Base-by-base conservation (phyloP, 64 coral and sea anemone genomes). In the Trachythela sp. region DNA sequence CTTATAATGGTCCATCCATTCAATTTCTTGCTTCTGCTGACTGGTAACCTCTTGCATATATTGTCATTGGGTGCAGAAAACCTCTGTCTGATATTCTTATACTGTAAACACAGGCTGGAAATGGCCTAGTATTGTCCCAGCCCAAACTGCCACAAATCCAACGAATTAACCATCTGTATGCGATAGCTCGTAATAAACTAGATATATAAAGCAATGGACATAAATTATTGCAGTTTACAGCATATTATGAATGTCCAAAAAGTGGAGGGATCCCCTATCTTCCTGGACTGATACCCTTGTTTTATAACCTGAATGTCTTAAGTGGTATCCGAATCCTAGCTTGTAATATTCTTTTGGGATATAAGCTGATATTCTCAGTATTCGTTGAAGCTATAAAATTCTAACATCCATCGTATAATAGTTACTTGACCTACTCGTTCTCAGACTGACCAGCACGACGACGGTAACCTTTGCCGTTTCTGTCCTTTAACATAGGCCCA, bases 141-240 rank as follows among this genome's bases (percentile, higher is more conserved):
- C 75, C 75, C 75, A 80, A 34, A 36, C 38, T 80, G 75, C 75
- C 75, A 80, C 75, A 80, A 80, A 80, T 80, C 75, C 75, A 80
- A 36, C 38, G 75, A 29, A 80, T 80, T 80, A 80, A 13, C 75
- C 75, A 80, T 80, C 75, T 80, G 75, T 80, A 80, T 37, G 27
- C 75, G 33, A 80, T 36, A 80, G 75, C 75, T 80, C 75, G 75
- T 80, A 80, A 80, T 80, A 80, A 80, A 80, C 75, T 80, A 37
- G 3, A 80, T n/a, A 22, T 34, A 80, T 0, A 80, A 36, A 80
- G 20, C 49, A 52, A 15, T 52, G 49, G 13, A 11, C 22, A 15
- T 52, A 52, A n/a, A n/a, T n/a, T n/a, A n/a, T n/a, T n/a, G n/a
- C n/a, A n/a, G n/a, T n/a, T n/a, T n/a, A 45, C 42, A 45, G 42